A percentile compares a stretch with the other conserved stretches of the same genome.
Evolutionary conservation across 2,797 vertebrate genomes (phyloP).

Genomic region (Eupleurogrammus muticus): DNA sequence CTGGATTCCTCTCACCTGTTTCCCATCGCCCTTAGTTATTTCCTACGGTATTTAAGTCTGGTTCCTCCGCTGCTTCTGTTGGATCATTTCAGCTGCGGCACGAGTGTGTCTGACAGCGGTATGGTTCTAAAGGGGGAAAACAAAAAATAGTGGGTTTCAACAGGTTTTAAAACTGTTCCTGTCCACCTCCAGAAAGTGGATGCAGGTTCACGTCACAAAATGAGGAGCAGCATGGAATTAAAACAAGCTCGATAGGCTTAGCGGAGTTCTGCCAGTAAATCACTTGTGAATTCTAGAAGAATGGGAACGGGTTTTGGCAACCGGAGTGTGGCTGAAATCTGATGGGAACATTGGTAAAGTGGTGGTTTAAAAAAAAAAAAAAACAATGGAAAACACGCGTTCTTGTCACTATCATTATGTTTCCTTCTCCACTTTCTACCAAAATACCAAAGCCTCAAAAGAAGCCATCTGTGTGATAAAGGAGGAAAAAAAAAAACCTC

Average conservation of each 20-base stretch:
- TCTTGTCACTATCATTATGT: not conserved
- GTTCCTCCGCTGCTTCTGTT: too few species aligned
- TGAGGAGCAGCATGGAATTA: not conserved
- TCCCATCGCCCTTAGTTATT: too few species aligned
- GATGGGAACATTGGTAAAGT: not conserved
- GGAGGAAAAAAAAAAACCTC: conserved; percentile 10
- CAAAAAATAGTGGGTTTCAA: too few species aligned
- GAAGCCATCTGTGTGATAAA: conserved; percentile 6
- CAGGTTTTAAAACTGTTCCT: too few species aligned
- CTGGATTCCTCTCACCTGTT: too few species aligned
- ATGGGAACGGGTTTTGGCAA: conserved; percentile 18
- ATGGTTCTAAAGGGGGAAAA: too few species aligned
- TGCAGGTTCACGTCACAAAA: conserved; percentile 16
- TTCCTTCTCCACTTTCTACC: not conserved
- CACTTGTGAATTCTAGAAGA: conserved; percentile 2
- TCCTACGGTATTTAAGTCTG: too few species aligned
- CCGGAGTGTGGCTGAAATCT: not conserved
- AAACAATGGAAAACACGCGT: not conserved
- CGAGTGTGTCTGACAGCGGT: too few species aligned
- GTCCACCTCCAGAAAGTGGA: too few species aligned
- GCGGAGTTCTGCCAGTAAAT: not conserved
- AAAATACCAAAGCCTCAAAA: conserved; percentile 12
- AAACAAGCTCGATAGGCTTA: not conserved
- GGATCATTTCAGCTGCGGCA: too few species aligned
- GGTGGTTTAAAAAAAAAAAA: not conserved